phyloP scores from a whole-genome alignment of 2,113 vertebrate species.

The Protobothrops mucrosquamatus region DNA sequence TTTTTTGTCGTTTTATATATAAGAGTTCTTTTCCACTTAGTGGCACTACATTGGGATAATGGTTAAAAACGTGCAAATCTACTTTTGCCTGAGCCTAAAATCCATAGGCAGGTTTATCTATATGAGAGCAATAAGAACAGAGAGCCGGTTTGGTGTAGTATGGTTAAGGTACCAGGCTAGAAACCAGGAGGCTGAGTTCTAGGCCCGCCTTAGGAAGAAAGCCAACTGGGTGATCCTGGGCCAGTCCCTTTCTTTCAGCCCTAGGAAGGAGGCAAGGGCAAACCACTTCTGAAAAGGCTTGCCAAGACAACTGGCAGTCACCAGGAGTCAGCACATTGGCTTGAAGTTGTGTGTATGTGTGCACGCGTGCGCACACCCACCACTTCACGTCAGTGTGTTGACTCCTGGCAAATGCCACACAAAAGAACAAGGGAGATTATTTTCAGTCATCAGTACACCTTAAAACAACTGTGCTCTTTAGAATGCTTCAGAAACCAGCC shows the following conservation, averaged over 20 bases:
- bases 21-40: background rate
- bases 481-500: background rate
- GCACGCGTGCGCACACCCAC: background rate
- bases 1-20: background rate
- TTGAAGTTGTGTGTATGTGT: background rate
- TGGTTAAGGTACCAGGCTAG: background rate
- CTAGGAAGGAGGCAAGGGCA: background rate
- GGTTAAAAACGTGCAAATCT: background rate
- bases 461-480: background rate
- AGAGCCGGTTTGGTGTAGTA: background rate
- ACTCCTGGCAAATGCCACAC: background rate
- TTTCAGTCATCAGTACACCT: background rate
- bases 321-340: background rate
- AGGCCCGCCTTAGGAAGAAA: background rate
- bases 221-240: background rate
- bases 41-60: background rate
- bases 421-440: background rate
- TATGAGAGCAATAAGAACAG: background rate
- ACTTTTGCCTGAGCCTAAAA: background rate
- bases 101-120: background rate
- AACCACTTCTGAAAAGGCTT: background rate
- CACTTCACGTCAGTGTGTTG: background rate
- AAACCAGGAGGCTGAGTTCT: background rate
- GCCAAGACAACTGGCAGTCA: background rate
- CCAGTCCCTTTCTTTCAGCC: background rate